Base-by-base conservation (phyloP, 1,140 invertebrate species). In the Carposina sasakii region DNA sequence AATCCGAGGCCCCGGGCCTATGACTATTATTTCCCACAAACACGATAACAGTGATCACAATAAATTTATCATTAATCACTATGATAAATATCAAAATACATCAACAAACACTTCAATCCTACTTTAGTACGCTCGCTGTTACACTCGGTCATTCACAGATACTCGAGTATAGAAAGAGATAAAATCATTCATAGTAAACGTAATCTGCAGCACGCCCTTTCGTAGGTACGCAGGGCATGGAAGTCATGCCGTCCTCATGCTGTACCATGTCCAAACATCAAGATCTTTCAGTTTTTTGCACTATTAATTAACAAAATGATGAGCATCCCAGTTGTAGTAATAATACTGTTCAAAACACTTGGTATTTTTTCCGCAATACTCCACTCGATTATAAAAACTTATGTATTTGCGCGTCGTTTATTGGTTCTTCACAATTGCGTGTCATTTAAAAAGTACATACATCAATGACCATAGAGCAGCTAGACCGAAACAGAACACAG, bases 111-210 rank as follows among this genome's bases (percentile, higher is more conserved):
- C 70, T 33, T 76, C 71, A 76, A 78, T 81, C 73, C 75, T 79
- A 84, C 77, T 82, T 81, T 74, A 64, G 74, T 83, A 78, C 76
- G 71, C 70, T 77, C 73, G 71, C 75, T 75, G 63, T 79, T 81
- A 78, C 75, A 81, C 77, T 78, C 77, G 71, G 76, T 78, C 77
- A 81, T 81, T 81, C 77, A 84, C 79, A 81, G 77, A 81, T 71
- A 78, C 75, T 75, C 62, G 60, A 81, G 75, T 81, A 78, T 81
- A 81, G 81, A 84, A 81, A 81, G 77, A 84, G 81, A 84, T 81
- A 81, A 84, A 84, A 81, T 81, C 81, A 84, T 84, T 84, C 81
- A 84, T 84, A 84, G 77, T 84, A 81, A 84, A 81, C 77, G 81
- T 84, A 82, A 81, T 81, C 66, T 63, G 75, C 63, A 65, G 57